Evolutionary conservation across 1,140 invertebrate genomes (phyloP).

Genomic region (Oedothorax gibbosus): DNA sequence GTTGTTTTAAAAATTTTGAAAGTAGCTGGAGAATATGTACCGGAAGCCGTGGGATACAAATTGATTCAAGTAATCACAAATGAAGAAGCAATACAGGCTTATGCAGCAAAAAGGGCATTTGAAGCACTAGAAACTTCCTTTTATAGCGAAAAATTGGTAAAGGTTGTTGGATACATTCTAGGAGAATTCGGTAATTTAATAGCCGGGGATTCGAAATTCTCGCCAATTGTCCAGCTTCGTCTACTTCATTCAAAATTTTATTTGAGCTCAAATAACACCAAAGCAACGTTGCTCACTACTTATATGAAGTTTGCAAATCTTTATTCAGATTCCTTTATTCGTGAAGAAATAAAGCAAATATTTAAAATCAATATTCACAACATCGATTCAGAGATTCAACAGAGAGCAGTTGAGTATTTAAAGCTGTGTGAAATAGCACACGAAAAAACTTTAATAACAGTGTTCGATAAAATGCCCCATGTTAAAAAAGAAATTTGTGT

Average conservation of each 20-base stretch:
- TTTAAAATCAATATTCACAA: constrained; percentile 95
- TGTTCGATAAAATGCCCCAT: constrained; percentile 99
- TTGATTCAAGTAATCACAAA: constrained; percentile 99
- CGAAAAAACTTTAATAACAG: constrained; percentile 95
- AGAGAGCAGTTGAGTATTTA: constrained; percentile 97
- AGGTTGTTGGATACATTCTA: constrained; percentile 98
- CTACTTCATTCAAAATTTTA: constrained; percentile 98
- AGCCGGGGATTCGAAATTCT: constrained; percentile 94
- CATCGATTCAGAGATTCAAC: constrained; percentile 97
- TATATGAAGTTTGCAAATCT: constrained; percentile 99
- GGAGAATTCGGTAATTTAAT: constrained; percentile 99
- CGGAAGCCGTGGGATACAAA: constrained; percentile 89
- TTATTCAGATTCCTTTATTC: constrained; percentile 91
- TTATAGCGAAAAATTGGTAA: constrained; percentile 99
- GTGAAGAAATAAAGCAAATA: constrained; percentile 90
- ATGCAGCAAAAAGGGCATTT: constrained; percentile 99
- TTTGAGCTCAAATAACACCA: constrained; percentile 94
- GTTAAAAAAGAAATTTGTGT: constrained; percentile 95
- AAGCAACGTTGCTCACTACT: constrained; percentile 94
- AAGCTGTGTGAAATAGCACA: constrained; percentile 95
- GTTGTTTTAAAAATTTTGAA: constrained; percentile 99
- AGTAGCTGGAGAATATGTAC: constrained; percentile 99
- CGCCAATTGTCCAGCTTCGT: constrained; percentile 93
- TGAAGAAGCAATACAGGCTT: constrained; percentile 97
- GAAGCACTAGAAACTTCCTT: constrained; percentile 96